These are phyloP conservation scores for Paradisaea rubra DNA, from an alignment of 2,113 vertebrate species.

Conservation along the genomic window DNA sequence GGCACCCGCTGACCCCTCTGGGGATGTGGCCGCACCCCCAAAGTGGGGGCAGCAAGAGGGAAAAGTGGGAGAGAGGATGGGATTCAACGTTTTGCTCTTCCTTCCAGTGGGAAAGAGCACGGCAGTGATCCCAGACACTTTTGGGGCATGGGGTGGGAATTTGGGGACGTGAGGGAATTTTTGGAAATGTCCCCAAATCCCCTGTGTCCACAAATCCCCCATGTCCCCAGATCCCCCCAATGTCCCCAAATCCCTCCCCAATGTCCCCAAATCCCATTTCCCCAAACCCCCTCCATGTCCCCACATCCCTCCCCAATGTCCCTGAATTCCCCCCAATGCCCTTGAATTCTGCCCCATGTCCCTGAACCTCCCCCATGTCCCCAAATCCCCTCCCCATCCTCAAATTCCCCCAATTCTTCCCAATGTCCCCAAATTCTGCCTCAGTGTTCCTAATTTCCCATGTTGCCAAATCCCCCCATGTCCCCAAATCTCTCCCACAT, in stretches of 20 bases:
- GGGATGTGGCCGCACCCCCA: not conserved
- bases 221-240: not conserved
- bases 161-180: not conserved
- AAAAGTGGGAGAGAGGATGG: not conserved
- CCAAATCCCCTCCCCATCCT: not conserved
- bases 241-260: not conserved
- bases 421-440: no score
- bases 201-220: no score
- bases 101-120: not conserved
- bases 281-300: not conserved
- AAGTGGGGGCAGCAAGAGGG: not conserved
- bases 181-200: not conserved
- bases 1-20: not conserved
- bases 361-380: no score
- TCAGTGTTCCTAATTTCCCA: no score
- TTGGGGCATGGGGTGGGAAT: not conserved
- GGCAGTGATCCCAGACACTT: not conserved
- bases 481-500: not conserved
- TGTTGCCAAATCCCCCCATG: not conserved
- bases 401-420: not conserved
- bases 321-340: not conserved
- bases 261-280: not conserved
- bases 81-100: not conserved
- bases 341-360: not conserved
- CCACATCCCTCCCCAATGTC: not conserved